Percentiles rank a stretch among this genome's conserved stretches.
Evolutionary conservation across 2,888 invertebrate species (phyloP).

Genomic region (Macaria notata): DNA sequence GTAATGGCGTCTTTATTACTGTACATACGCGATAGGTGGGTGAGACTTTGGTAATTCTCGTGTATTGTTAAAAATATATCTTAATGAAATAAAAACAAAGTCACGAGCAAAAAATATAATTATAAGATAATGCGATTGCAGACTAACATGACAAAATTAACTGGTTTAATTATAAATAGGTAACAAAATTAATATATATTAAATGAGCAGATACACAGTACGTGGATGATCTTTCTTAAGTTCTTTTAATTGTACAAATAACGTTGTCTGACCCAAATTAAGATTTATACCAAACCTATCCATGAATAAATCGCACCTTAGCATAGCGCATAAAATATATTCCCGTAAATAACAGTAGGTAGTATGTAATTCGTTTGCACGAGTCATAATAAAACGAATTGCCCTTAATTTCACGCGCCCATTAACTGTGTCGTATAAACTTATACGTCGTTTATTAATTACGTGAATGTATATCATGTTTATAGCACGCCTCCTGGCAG

Average conservation of each 20-base stretch:
- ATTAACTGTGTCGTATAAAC: slow-evolving; percentile 37
- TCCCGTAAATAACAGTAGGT: slow-evolving; percentile 43
- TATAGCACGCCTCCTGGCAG: slow-evolving; percentile 30
- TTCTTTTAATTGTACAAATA: too few relatives aligned
- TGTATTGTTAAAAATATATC: too few relatives aligned
- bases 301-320: neutral
- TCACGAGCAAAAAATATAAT: too few relatives aligned
- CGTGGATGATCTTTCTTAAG: too few relatives aligned
- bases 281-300: too few relatives aligned
- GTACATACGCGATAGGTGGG: slow-evolving; percentile 6
- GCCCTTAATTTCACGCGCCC: slow-evolving; percentile 59
- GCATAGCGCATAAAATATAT: slow-evolving; percentile 1
- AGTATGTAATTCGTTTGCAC: slow-evolving; percentile 32
- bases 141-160: too few relatives aligned
- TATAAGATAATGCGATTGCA: too few relatives aligned
- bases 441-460: slow-evolving; percentile 37
- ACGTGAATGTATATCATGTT: slow-evolving; percentile 39
- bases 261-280: too few relatives aligned
- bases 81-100: too few relatives aligned
- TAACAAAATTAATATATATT: too few relatives aligned
- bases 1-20: slow-evolving; percentile 24
- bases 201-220: too few relatives aligned
- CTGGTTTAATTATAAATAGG: too few relatives aligned
- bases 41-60: neutral
- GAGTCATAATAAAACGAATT: slow-evolving; percentile 53